Evolutionary conservation across 64 coral and sea anemone species (phyloP).

Genomic region (Porites australiensis): DNA sequence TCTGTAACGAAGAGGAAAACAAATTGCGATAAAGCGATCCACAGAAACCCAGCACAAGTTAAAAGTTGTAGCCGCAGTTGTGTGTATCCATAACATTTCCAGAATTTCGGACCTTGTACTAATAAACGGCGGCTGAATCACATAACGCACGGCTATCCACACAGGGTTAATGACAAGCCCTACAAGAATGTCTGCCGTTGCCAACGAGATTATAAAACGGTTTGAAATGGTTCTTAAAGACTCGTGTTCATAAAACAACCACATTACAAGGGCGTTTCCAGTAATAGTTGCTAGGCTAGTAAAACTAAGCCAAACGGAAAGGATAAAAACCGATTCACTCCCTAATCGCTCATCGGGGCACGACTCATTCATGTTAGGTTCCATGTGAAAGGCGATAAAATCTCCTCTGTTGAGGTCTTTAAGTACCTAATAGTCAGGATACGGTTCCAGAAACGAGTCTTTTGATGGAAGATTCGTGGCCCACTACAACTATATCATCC

Average conservation of each 20-base stretch:
- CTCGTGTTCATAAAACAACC: slow-evolving; percentile 16
- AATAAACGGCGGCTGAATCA: neutral
- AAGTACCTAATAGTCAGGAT: no score
- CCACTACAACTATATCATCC: no score
- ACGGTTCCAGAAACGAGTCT: no score
- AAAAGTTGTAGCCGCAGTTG: neutral
- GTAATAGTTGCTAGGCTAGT: neutral
- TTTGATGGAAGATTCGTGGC: no score
- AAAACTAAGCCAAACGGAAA: neutral
- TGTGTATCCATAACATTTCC: neutral
- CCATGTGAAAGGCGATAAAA: no score
- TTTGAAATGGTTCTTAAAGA: slow-evolving; percentile 18
- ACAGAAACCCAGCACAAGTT: slow-evolving; percentile 26
- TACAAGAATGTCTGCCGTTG: neutral
- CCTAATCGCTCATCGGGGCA: neutral
- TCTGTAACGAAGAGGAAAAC: slow-evolving; percentile 19
- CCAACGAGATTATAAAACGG: slow-evolving; percentile 22
- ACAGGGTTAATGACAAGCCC: slow-evolving; percentile 20
- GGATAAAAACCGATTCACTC: neutral
- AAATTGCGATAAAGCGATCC: slow-evolving; percentile 23
- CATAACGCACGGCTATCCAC: neutral
- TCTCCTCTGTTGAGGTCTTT: no score
- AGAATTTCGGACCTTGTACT: neutral
- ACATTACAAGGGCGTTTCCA: slow-evolving; percentile 7
- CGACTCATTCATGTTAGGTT: neutral